Evolutionary conservation across 2,113 vertebrate species (phyloP), one percentile per base, ranked within the genome.

Genomic region (Sander vitreus): DNA sequence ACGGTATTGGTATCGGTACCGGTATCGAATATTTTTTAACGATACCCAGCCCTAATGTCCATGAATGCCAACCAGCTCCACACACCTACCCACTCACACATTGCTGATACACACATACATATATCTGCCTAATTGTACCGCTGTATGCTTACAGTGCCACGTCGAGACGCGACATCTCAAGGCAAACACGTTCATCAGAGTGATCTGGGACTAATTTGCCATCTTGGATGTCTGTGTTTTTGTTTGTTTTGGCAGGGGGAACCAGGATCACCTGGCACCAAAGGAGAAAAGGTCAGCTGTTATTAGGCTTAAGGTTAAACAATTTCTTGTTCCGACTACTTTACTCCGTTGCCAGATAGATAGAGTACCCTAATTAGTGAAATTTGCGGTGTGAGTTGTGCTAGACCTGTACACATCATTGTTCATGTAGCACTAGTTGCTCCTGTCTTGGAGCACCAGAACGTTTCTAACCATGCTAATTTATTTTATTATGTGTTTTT

Each of bases 271-370:
- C 72, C 59, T 70, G 95, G 94, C 3, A 18, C 74, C 70, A 95
- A 93, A 93, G 95, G 95, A 58, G 93, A 93, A 92, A 96, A 96
- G 94, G 95, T 96, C 62, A 92, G 91, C 59, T 60, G 64, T 76
- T 82, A 60, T 71, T 62, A 33, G 25, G 13, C 53, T 68, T 62
- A 18, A 51, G 33, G n/a, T 39, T 39, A 45, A 84, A 74, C n/a
- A 13, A 9, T 62, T 77, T 55, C 9, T 60, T 43, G 9, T 81
- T 78, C 23, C 4, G 47, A 27, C 36, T 23, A 13, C 48, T 55
- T 69, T 39, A 23, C 77, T 15, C 21, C 13, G 18, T 30, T 57
- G 43, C 53, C 71, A 33, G 23, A 4, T 3, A 57, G 47, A 55
- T 11, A 10, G n/a, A 79, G 23, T 18, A 15, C 16, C 12, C 33